phyloP scores from a whole-genome alignment of 2,888 invertebrate genomes.

The Drosophila paranaensis region DNA sequence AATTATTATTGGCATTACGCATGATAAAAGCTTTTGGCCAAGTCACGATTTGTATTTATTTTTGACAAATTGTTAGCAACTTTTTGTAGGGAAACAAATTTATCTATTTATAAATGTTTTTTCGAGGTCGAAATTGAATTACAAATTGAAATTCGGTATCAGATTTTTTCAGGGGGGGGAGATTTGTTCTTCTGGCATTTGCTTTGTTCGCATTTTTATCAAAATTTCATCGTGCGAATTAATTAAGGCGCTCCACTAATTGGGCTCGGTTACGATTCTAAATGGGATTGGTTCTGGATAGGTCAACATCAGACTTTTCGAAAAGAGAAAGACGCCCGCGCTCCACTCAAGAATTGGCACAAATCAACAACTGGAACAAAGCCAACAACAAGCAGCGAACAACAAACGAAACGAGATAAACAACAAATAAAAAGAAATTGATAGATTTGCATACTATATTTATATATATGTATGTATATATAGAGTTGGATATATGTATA shows the following conservation, averaged over 20 bases:
- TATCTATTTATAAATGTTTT: slow-evolving; percentile 4
- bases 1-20: neutral
- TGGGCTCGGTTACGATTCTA: slow-evolving; percentile 34
- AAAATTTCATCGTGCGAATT: slow-evolving; percentile 50
- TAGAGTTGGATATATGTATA: neutral
- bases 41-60: slow-evolving; percentile 63
- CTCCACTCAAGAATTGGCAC: slow-evolving; percentile 38
- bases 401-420: slow-evolving; percentile 10
- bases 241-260: slow-evolving; percentile 52
- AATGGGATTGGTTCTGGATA: slow-evolving; percentile 46
- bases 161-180: neutral
- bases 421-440: neutral
- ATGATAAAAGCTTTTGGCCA: slow-evolving; percentile 45
- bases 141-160: slow-evolving; percentile 48
- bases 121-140: slow-evolving; percentile 52
- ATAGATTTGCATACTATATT: slow-evolving; percentile 19
- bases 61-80: slow-evolving; percentile 59
- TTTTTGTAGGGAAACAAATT: slow-evolving; percentile 12
- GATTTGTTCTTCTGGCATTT: neutral
- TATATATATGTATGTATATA: neutral
- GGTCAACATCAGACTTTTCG: slow-evolving; percentile 23
- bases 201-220: slow-evolving; percentile 36
- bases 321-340: slow-evolving; percentile 55
- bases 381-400: slow-evolving; percentile 5
- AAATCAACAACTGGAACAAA: slow-evolving; percentile 31